Evolutionary conservation across 2,113 vertebrate species (phyloP), one percentile per base, ranked within the genome.

Genomic region (Ptilorrhoa leucosticta): DNA sequence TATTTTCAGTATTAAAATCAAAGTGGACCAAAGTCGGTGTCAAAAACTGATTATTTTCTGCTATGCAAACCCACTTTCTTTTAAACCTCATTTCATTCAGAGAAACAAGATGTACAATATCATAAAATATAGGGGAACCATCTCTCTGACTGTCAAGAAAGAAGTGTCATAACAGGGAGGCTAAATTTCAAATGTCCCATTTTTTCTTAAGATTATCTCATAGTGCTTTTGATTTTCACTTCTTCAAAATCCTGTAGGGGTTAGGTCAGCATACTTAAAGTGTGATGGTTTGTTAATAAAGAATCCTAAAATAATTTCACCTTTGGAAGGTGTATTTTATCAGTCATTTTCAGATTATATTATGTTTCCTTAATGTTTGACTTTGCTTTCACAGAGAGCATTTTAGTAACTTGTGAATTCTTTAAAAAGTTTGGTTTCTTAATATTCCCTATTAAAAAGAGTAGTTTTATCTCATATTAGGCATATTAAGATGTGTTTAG

Each of bases 201-300:
- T 56, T 33, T 45, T 82, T 75, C 30, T 54, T 45, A 70, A 37
- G 13, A 47, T 30, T 69, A 69, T 12, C 3, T 40, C 8, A 40
- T 4, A 68, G 22, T 73, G 14, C 4, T 79, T 83, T 65, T 50
- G 21, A 33, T 42, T 82, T 71, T 19, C 39, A 18, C 7, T 23
- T 42, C 23, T 66, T 60, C 26, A 83, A 65, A 70, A 56, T 47
- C 9, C 11, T 31, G 1, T 15, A 28, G 18, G 10, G 23, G 7
- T 76, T 80, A 35, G 42, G 3, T 97, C 97, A 97, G 95, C 11
- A 97, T 98, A 98, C 3, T 12, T 71, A 21, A 71, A 47, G 9
- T n/a, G 7, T 45, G 13, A 78, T 64, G 65, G 3, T 10, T 50
- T 13, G 1, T 35, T 63, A 69, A 35, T 35, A 76, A 63, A 58